A percentile compares a stretch with the other conserved stretches of the same genome.
These are phyloP conservation scores for Dynastes hyllus DNA, from an alignment of 2,888 invertebrate species.

Conservation along the genomic window DNA sequence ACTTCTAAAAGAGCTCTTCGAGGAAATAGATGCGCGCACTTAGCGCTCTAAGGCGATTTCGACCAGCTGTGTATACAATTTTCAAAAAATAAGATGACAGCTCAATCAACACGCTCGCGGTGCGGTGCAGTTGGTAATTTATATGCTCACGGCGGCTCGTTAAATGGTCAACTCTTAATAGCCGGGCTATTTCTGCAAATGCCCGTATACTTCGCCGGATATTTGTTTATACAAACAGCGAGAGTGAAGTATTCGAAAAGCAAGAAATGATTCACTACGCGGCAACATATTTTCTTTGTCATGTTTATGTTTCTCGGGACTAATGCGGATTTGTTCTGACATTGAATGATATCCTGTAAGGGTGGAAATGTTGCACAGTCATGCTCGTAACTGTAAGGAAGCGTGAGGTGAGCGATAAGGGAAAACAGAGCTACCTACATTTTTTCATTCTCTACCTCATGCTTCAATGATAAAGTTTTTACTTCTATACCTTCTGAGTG, in stretches of 20 bases:
- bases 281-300: slow-evolving; percentile 64
- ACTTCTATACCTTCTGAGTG: no score
- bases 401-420: no score
- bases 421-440: no score
- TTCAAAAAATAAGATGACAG: slow-evolving; percentile 43
- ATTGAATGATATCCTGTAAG: slow-evolving; percentile 48
- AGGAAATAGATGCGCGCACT: slow-evolving; percentile 42
- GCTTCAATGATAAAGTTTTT: no score
- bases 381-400: no score
- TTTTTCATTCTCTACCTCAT: no score
- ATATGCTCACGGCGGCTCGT: slow-evolving; percentile 30
- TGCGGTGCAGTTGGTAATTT: slow-evolving; percentile 29
- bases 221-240: slow-evolving; percentile 59
- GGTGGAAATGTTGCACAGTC: no score
- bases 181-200: slow-evolving; percentile 60
- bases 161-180: slow-evolving; percentile 51
- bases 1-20: slow-evolving; percentile 34
- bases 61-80: slow-evolving; percentile 46
- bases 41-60: slow-evolving; percentile 24
- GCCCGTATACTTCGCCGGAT: slow-evolving; percentile 58
- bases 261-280: slow-evolving; percentile 63
- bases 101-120: slow-evolving; percentile 36
- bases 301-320: slow-evolving; percentile 64
- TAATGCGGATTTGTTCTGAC: slow-evolving; percentile 63
- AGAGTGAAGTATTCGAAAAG: slow-evolving; percentile 57